These are phyloP conservation scores for Danaus plexippus DNA, from an alignment of 1,140 invertebrate species.

Conservation along the genomic window DNA sequence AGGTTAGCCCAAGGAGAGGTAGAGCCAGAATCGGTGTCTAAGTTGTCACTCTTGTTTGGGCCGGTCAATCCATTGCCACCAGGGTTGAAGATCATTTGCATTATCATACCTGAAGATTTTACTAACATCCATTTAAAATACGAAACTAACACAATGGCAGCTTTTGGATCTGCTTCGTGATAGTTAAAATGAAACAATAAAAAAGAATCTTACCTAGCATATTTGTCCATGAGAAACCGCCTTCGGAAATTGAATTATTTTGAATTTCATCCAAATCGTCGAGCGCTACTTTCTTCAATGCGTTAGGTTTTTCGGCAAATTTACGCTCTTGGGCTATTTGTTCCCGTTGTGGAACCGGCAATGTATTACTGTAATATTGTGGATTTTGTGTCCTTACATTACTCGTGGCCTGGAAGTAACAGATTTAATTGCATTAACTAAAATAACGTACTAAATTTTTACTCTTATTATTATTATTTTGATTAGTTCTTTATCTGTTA, in stretches of 20 bases:
- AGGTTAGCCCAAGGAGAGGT: constrained; percentile 89
- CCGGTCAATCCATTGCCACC: constrained; percentile 65
- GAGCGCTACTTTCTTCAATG: constrained; percentile 86
- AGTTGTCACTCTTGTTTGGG: constrained; percentile 86
- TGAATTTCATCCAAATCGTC: constrained; percentile 86
- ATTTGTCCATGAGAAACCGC: constrained; percentile 88
- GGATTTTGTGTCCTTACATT: constrained; percentile 66
- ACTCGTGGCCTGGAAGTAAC: constrained; percentile 54
- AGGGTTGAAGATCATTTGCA: constrained; percentile 87
- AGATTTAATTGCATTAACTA: too few species aligned
- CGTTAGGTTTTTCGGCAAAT: constrained; percentile 89
- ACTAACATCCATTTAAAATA: too few species aligned
- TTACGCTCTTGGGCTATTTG: constrained; percentile 76
- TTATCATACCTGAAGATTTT: constrained; percentile 75
- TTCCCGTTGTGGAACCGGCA: constrained; percentile 38
- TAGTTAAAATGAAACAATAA: constrained; percentile 1
- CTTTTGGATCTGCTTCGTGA: too few species aligned
- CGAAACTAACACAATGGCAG: too few species aligned
- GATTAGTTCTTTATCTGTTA: too few species aligned
- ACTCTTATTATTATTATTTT: too few species aligned
- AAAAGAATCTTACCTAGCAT: constrained; percentile 76
- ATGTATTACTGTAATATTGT: constrained; percentile 70
- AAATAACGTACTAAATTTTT: too few species aligned
- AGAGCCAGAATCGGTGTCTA: constrained; percentile 77
- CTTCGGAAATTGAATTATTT: constrained; percentile 83